Base-by-base conservation (phyloP, 2,797 vertebrate species). In the Rhinoraja longicauda region DNA sequence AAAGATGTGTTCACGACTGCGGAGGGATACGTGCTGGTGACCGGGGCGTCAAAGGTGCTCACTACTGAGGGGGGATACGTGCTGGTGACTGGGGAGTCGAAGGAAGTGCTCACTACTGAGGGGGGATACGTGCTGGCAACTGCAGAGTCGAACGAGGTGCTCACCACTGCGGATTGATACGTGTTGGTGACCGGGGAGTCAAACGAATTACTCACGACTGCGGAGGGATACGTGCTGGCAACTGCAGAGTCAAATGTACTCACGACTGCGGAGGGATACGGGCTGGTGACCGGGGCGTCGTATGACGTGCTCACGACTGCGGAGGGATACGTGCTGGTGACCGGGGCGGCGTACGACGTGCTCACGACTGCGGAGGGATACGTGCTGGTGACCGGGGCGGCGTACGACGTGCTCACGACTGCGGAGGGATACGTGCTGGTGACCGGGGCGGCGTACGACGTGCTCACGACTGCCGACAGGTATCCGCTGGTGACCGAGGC, bases 381-480 rank as follows among this genome's bases (percentile, higher is more conserved):
- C 8, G 53, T n/a, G 82, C 21, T 86, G 94, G 98, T 97, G 93
- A 97, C 95, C 0, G 98, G 98, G 4, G 98, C 97, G 93, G 98
- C 45, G 26, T 26, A 99, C 32, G 98, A 98, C 94, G 97, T 97
- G 94, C 98, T 97, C 95, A 97, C 96, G 0, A 97, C 97, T 0
- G 98, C 97, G 36, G 98, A 99, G 0, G 98, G 97, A 93, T 98
- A 99, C 93, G 97, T 97, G 0, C 98, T 99, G 76, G 98, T 97
- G 93, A 98, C 97, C 0, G 98, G 97, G 24, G 99, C 98, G 1
- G 98, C 97, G 95, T 98, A 98, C 17, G 96, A 98, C 92, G 96
- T 95, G 94, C 82, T 86, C 10, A 95, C 95, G 62, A 95, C 95
- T 0, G 96, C 95, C 0, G 96, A 96, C 0, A 95, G 94, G 84